Percentiles rank a stretch among this genome's conserved stretches.
Conservation (phyloP, 1,140 invertebrate genomes). For the Potamilus streckersoni region DNA sequence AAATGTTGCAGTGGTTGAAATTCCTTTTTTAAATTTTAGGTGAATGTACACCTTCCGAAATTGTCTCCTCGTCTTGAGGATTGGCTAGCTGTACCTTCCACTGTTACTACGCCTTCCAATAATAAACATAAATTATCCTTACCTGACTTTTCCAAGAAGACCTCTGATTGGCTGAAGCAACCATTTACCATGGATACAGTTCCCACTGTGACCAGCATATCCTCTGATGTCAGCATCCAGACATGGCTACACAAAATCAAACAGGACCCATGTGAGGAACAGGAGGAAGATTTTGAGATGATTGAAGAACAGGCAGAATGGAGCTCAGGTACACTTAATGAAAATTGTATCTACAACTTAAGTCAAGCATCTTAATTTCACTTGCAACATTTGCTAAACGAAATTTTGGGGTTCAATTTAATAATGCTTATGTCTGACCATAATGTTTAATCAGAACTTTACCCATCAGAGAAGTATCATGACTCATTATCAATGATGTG, state of each 20-base stretch:
- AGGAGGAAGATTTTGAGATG: slow-evolving; percentile 30
- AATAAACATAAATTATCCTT: slow-evolving; percentile 11
- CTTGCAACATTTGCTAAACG: too few relatives aligned
- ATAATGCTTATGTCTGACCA: too few relatives aligned
- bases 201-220: slow-evolving; percentile 7
- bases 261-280: slow-evolving; percentile 24
- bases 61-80: slow-evolving; percentile 21
- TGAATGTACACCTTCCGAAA: slow-evolving; percentile 25
- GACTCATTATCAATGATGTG: too few relatives aligned
- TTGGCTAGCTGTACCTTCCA: slow-evolving; percentile 18
- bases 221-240: slow-evolving; percentile 28
- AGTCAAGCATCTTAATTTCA: too few relatives aligned
- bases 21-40: slow-evolving; percentile 2
- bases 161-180: slow-evolving; percentile 25
- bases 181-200: slow-evolving; percentile 10
- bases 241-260: slow-evolving; percentile 33
- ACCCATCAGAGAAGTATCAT: too few relatives aligned
- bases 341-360: too few relatives aligned
- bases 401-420: too few relatives aligned
- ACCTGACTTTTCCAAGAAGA: slow-evolving; percentile 24
- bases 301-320: slow-evolving; percentile 28
- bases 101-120: background rate
- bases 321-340: background rate
- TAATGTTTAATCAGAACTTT: too few relatives aligned
- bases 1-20: too few relatives aligned